Conservation (phyloP, 2,797 vertebrate genomes). For the Petrocephalus schoutedeni region DNA sequence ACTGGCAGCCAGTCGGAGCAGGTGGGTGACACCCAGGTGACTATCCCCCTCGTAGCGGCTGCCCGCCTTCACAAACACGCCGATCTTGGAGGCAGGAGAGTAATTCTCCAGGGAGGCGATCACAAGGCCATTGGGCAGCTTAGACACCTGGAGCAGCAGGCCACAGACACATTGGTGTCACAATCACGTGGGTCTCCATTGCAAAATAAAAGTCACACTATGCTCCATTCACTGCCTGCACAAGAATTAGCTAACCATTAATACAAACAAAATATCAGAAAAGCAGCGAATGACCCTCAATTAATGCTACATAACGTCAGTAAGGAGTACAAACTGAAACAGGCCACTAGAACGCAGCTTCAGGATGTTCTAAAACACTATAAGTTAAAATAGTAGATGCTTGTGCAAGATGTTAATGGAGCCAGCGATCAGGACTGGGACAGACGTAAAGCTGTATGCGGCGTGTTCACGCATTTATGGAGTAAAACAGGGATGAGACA, state of each 20-base stretch:
- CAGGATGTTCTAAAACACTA: not conserved
- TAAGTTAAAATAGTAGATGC: not conserved
- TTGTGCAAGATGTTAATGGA: not conserved
- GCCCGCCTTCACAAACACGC: constrained; percentile 84
- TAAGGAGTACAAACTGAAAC: no score
- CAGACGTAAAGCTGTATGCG: not conserved
- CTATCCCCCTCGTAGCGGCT: constrained; percentile 74
- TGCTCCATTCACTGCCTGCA: not conserved
- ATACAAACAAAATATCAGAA: not conserved
- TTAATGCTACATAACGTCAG: not conserved
- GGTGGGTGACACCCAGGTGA: constrained; percentile 78
- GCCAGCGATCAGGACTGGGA: not conserved
- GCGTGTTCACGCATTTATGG: not conserved
- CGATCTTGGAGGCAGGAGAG: constrained; percentile 75
- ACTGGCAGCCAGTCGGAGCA: constrained; percentile 78
- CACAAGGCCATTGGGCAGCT: constrained; percentile 80
- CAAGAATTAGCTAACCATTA: not conserved
- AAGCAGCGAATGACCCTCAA: not conserved
- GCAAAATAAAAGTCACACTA: not conserved
- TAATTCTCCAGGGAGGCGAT: constrained; percentile 85
- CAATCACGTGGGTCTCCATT: not conserved
- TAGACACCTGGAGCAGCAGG: constrained; percentile 60
- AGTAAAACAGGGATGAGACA: not conserved
- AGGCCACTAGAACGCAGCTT: not conserved
- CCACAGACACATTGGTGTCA: not conserved